Percentiles rank a stretch among this genome's conserved stretches.
Evolutionary conservation across 1,140 invertebrate species (phyloP).

Genomic region (Hypsibius dujardini): DNA sequence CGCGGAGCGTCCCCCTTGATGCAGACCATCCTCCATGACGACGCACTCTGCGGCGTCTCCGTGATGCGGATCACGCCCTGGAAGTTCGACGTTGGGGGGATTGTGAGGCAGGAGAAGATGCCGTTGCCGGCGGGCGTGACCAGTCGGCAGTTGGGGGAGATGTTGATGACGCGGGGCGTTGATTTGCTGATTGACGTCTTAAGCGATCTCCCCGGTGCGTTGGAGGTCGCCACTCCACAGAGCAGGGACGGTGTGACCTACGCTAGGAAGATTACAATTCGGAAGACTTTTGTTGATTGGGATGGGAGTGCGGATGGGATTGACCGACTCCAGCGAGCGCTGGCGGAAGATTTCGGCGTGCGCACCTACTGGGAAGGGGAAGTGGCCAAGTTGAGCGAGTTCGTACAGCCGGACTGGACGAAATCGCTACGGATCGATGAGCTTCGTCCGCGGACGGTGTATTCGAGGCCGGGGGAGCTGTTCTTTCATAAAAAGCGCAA

Average conservation of each 20-base stretch:
- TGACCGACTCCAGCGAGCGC: background rate
- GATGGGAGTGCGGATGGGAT: background rate
- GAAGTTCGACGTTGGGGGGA: constrained; percentile 71
- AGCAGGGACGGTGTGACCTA: background rate
- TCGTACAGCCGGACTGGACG: background rate
- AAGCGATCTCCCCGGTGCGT: background rate
- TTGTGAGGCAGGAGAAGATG: constrained; percentile 48
- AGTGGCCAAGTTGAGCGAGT: background rate
- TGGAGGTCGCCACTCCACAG: background rate
- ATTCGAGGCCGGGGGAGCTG: background rate
- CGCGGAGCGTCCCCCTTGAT: constrained; percentile 71
- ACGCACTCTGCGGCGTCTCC: constrained; percentile 60
- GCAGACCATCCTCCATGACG: constrained; percentile 62
- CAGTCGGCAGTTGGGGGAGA: constrained; percentile 45
- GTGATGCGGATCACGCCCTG: constrained; percentile 71
- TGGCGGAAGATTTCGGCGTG: constrained; percentile 9
- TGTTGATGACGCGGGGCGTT: constrained; percentile 49
- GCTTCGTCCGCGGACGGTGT: background rate
- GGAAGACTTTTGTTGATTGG: constrained; percentile 4
- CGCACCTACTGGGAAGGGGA: background rate
- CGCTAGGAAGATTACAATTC: background rate
- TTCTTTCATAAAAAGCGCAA: constrained; percentile 9
- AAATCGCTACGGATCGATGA: background rate
- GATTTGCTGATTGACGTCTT: constrained; percentile 33
- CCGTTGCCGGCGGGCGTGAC: constrained; percentile 43